A percentile compares a stretch with the other conserved stretches of the same genome.
These are phyloP conservation scores for Pantherophis alleghaniensis DNA, from an alignment of 2,797 vertebrate genomes.

Conservation along the genomic window DNA sequence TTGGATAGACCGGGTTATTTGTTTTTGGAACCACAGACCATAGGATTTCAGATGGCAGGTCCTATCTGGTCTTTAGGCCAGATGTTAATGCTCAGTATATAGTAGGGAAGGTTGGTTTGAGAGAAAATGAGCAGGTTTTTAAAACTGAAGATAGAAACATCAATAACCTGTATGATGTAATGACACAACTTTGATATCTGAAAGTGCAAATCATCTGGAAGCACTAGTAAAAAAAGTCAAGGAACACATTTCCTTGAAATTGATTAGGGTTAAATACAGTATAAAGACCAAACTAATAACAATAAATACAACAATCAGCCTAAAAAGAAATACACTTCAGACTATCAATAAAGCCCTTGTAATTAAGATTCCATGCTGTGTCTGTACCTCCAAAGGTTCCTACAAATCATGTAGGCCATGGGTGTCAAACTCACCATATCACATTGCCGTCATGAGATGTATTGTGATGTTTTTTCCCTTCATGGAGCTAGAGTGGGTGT, in stretches of 20 bases:
- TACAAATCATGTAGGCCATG: too few relatives aligned
- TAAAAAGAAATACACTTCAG: background rate
- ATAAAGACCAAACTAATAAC: background rate
- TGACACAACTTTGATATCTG: background rate
- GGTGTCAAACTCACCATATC: too few relatives aligned
- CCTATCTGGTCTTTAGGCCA: background rate
- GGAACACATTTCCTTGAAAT: background rate
- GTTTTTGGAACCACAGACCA: background rate
- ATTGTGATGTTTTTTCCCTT: too few relatives aligned
- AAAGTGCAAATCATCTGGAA: background rate
- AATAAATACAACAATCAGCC: background rate
- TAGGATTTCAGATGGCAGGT: background rate
- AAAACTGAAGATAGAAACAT: background rate
- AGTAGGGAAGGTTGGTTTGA: background rate
- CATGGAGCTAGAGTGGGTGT: fast-evolving
- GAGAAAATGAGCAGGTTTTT: background rate
- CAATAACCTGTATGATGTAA: background rate
- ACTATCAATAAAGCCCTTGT: background rate
- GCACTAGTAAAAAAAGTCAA: background rate
- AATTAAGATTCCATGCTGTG: background rate
- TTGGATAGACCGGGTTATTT: background rate
- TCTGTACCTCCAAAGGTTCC: background rate
- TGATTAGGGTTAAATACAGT: background rate
- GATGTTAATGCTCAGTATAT: background rate
- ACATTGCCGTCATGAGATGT: too few relatives aligned